Base-by-base conservation (phyloP, 2,113 vertebrate species). In the Theristicus caerulescens region DNA sequence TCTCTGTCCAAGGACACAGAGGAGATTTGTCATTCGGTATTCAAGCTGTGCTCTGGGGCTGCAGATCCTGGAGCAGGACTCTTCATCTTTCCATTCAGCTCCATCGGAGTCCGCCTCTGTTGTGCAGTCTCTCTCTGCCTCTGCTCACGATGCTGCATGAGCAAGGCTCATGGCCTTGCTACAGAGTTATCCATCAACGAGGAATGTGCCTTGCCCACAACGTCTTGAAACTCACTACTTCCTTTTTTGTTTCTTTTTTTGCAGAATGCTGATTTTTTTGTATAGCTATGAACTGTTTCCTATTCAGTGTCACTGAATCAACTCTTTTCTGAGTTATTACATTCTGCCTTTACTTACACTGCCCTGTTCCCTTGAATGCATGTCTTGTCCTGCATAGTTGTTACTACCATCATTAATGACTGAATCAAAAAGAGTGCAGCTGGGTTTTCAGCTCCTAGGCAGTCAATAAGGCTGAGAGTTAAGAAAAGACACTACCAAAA, bases 1-100 rank as follows among this genome's bases (percentile, higher is more conserved):
- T 80, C 44, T 54, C 61, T 76, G 38, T 46, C 17, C 1, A 4
- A 52, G 40, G 20, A 57, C 34, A 27, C 0, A 0, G n/a, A 46
- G 19, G 32, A 90, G 34, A 14, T 72, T 27, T 49, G 22, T 67
- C 36, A 29, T 19, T 72, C 1, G 1, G 10, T 55, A 26, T 72
- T 82, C 71, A 64, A 52, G 7, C 15, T 64, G 13, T 86, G 29
- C 27, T 88, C n/a, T 83, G 26, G 32, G 36, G 32, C 36, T 59
- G 38, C 34, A 21, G 69, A 44, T 77, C 27, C 40, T 57, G 49
- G 14, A 77, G 36, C 67, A 91, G 36, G 52, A 46, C 34, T 52
- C 76, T 77, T 67, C 1, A 2, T 44, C 52, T 58, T 88, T 79
- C 58, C 17, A 6, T 67, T 86, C 54, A 16, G 17, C 64, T 65